Base-by-base conservation (phyloP, 2,113 vertebrate genomes). In the Paraplagusia blochii region DNA sequence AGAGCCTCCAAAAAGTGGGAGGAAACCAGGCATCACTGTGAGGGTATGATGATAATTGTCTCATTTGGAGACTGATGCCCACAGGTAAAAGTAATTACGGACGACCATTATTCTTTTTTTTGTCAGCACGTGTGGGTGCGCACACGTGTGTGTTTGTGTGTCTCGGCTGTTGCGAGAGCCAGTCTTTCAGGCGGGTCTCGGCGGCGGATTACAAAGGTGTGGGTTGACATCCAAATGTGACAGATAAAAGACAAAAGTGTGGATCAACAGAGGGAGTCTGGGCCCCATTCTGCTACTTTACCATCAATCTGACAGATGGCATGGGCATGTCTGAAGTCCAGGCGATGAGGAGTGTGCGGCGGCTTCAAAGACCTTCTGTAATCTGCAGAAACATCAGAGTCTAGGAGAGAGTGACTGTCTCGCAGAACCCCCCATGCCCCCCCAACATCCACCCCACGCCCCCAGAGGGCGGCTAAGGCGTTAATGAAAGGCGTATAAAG, bases 401-500 rank as follows among this genome's bases (percentile, higher is more conserved):
- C 92, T 87, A 91, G 90, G 90, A 92, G 92, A 96, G 95, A 96
- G 93, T 95, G 94, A 94, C 93, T 94, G 87, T 92, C 93, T 95
- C 92, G 91, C 93, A 92, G 90, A 92, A 90, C 90, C 91, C 92
- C 90, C n/a, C n/a, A n/a, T n/a, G n/a, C n/a, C n/a, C n/a, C n/a
- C n/a, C n/a, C n/a, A n/a, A n/a, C n/a, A n/a, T n/a, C n/a, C n/a
- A n/a, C n/a, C 89, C 91, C 92, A 29, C 91, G n/a, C 88, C 90
- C 93, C 93, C 96, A 96, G 93, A 94, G 93, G 91, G 88, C 86
- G 88, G 93, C 91, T 89, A 81, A 89, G 88, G 91, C 90, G 88
- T 90, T 96, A 97, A 98, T 98, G 95, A 97, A 98, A 98, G 92
- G 90, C 92, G 97, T 94, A 98, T 96, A 95, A 97, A 97, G 95